Conservation (phyloP, 2,113 vertebrate genomes). For the Heliornis fulica region DNA sequence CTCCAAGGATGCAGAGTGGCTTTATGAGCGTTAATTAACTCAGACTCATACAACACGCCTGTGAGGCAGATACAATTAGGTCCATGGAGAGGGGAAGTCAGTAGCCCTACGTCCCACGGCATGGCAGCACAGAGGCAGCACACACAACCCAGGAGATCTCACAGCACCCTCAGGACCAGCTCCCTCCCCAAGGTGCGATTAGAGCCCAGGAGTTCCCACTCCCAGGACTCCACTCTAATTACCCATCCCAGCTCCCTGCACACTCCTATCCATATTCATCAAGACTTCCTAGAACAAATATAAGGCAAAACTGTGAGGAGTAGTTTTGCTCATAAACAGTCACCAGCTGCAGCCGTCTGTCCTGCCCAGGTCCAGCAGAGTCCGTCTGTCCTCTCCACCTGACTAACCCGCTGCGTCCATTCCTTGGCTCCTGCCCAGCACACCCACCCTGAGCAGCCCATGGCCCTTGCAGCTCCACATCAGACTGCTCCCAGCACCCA, state of each 20-base stretch:
- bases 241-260: not conserved
- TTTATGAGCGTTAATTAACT: constrained; percentile 2
- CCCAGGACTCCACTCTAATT: not conserved
- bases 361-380: not conserved
- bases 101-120: rapidly evolving
- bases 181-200: rapidly evolving
- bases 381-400: not conserved
- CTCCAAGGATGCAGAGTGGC: not conserved
- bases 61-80: not conserved
- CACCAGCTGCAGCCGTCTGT: not conserved
- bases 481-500: not conserved
- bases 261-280: not conserved
- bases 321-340: not conserved
- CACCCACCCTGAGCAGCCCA: rapidly evolving
- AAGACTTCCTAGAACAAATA: not conserved
- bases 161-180: rapidly evolving
- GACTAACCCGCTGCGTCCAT: rapidly evolving
- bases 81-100: not conserved
- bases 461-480: rapidly evolving
- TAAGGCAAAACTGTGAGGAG: not conserved
- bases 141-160: not conserved
- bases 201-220: not conserved
- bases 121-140: rapidly evolving
- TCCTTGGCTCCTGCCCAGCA: not conserved
- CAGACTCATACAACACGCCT: not conserved